Evolutionary conservation across 2,888 invertebrate species (phyloP).

Genomic region (Mycalesis mineus): DNA sequence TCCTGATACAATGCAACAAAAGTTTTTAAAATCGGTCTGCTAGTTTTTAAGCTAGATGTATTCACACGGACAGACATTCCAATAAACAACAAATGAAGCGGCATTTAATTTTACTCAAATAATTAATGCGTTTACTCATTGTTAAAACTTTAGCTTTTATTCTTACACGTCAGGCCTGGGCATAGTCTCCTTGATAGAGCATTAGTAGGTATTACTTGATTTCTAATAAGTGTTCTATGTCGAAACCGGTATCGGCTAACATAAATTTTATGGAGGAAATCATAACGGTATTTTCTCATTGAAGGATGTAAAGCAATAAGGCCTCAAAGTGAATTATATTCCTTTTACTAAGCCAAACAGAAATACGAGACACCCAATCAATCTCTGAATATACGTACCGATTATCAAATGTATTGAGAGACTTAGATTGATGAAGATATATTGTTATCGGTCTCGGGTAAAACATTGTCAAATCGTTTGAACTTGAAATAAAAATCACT

Average conservation of each 20-base stretch:
- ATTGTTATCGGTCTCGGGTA: background rate
- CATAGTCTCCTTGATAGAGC: background rate
- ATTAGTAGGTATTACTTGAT: background rate
- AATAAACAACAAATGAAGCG: too few species aligned
- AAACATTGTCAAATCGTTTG: too few species aligned
- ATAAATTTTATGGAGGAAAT: slow-evolving; percentile 2
- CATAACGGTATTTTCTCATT: background rate
- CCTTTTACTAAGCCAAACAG: background rate
- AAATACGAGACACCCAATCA: background rate
- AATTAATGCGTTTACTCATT: too few species aligned
- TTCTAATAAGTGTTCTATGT: slow-evolving; percentile 5
- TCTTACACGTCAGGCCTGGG: too few species aligned
- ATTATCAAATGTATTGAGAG: background rate
- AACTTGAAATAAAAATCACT: too few species aligned
- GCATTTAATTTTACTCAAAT: too few species aligned
- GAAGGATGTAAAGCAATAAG: slow-evolving; percentile 1
- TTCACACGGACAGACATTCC: too few species aligned
- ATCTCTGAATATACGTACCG: background rate
- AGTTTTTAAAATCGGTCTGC: too few species aligned
- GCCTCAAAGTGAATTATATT: background rate
- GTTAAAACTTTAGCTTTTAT: too few species aligned
- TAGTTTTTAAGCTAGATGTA: too few species aligned
- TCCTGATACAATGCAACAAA: too few species aligned
- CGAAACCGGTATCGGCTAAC: slow-evolving; percentile 7
- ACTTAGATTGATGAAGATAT: slow-evolving; percentile 5